A percentile compares a stretch with the other conserved stretches of the same genome.
Evolutionary conservation across 2,888 invertebrate species (phyloP).

Genomic region (Autographa gamma): DNA sequence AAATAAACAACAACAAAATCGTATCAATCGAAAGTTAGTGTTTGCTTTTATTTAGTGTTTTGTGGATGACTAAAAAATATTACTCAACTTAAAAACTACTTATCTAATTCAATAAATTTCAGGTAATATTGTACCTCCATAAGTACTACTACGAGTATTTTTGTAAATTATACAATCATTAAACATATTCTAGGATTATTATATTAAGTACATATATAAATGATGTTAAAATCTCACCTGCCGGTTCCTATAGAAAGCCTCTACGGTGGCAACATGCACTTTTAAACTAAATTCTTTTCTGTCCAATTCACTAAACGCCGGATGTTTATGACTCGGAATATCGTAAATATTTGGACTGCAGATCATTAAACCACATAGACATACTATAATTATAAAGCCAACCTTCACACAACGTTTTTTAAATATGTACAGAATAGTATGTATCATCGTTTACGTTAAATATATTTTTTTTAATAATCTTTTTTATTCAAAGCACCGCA

Average conservation of each 20-base stretch:
- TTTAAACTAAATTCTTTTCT: background rate
- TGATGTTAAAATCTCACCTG: slow-evolving; percentile 55
- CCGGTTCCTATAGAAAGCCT: slow-evolving; percentile 60
- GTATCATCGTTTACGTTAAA: background rate
- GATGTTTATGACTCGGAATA: background rate
- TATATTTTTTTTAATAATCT: background rate
- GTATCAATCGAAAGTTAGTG: no score
- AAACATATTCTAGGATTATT: no score
- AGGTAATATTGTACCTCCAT: no score
- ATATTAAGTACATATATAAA: background rate
- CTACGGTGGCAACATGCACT: slow-evolving; percentile 43
- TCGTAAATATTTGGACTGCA: slow-evolving; percentile 18
- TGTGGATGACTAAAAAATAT: no score
- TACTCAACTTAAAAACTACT: no score
- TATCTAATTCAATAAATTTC: no score
- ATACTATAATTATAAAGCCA: slow-evolving; percentile 28
- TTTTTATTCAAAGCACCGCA: background rate
- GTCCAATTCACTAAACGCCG: slow-evolving; percentile 1
- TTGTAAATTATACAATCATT: no score
- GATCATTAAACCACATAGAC: slow-evolving; percentile 18
- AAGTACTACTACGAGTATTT: no score
- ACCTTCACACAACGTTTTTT: slow-evolving; percentile 21
- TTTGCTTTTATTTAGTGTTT: no score
- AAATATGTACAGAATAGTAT: background rate
- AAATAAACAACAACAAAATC: no score